These are phyloP conservation scores for Brachynemurus nebulosus DNA, from an alignment of 2,888 invertebrate species.

Conservation along the genomic window DNA sequence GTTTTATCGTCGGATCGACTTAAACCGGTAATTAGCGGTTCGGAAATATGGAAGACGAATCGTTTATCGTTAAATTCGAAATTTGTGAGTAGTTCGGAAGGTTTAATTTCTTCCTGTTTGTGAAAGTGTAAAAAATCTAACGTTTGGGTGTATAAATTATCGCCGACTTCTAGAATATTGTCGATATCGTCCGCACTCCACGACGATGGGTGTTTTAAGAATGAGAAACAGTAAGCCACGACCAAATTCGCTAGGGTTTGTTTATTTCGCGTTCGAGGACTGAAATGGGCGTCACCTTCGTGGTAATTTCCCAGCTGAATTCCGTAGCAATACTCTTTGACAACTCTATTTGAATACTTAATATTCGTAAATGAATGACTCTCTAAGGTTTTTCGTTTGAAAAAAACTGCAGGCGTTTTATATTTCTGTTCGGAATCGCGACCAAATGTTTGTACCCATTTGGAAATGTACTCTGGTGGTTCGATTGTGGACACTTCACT, in stretches of 20 bases:
- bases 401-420: slow-evolving; percentile 14
- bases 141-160: slow-evolving; percentile 32
- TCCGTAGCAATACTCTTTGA: slow-evolving; percentile 29
- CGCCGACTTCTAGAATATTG: slow-evolving; percentile 39
- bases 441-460: slow-evolving; percentile 27
- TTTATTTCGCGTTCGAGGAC: slow-evolving; percentile 23
- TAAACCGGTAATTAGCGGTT: slow-evolving; percentile 28
- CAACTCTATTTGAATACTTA: slow-evolving; percentile 24
- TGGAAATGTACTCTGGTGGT: slow-evolving; percentile 8
- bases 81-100: slow-evolving; percentile 35
- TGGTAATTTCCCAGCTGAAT: slow-evolving; percentile 27
- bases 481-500: slow-evolving; percentile 15
- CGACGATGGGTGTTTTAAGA: slow-evolving; percentile 41
- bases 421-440: slow-evolving; percentile 27
- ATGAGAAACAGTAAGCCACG: slow-evolving; percentile 42
- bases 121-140: slow-evolving; percentile 25
- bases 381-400: slow-evolving; percentile 28
- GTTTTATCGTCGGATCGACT: slow-evolving; percentile 27
- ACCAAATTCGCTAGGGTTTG: slow-evolving; percentile 44
- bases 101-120: slow-evolving; percentile 23
- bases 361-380: slow-evolving; percentile 30
- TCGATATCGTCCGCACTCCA: slow-evolving; percentile 49
- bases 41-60: slow-evolving; percentile 28
- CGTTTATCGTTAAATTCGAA: slow-evolving; percentile 35
- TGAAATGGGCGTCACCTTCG: slow-evolving; percentile 27